A percentile compares a stretch with the other conserved stretches of the same genome.
Evolutionary conservation across 2,797 vertebrate genomes (phyloP).

Genomic region (Aphelocoma californica): DNA sequence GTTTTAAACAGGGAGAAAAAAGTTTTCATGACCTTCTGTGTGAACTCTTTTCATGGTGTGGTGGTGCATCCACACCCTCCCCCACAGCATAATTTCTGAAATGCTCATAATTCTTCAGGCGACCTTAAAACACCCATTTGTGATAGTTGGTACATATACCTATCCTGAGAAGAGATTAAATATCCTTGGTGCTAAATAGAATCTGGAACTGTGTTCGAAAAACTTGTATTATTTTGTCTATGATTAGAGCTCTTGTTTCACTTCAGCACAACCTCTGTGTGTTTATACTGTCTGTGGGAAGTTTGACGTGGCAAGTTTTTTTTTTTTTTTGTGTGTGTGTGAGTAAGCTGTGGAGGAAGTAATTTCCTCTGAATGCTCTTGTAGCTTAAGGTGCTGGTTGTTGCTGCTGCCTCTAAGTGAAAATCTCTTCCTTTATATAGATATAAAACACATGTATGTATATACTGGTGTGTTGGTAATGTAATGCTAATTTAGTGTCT

Average conservation of each 20-base stretch:
- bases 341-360: conserved; percentile 53
- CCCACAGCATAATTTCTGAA: not conserved
- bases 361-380: not conserved
- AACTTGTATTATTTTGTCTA: not conserved
- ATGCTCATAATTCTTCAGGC: not conserved
- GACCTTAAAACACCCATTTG: not conserved
- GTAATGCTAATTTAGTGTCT: not conserved
- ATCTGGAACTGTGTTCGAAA: not conserved
- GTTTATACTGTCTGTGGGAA: conserved; percentile 54
- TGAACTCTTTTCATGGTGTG: not conserved
- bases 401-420: not conserved
- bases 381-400: not conserved
- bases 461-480: not conserved
- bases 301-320: conserved; percentile 75
- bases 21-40: not conserved
- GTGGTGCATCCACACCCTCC: not conserved
- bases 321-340: not conserved
- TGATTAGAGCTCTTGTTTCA: not conserved
- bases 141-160: not conserved
- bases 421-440: not conserved
- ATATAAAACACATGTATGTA: not conserved
- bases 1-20: not conserved
- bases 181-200: not conserved
- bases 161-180: not conserved
- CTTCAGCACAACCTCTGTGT: not conserved